phyloP scores from a whole-genome alignment of 2,888 invertebrate species.

The Nudaria mundana region DNA sequence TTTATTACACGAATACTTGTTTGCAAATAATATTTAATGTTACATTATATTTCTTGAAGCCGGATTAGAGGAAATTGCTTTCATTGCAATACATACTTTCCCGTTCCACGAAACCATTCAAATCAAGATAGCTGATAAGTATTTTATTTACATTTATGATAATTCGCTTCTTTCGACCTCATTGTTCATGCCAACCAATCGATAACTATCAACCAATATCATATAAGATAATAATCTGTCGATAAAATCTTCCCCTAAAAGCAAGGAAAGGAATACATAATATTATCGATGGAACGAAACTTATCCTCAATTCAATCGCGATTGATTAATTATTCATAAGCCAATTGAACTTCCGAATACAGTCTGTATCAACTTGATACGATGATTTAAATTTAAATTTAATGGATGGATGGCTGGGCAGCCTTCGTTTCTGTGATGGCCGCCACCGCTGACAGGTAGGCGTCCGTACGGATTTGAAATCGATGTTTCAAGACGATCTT shows the following conservation, averaged over 20 bases:
- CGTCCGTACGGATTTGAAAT: slow-evolving; percentile 31
- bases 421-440: slow-evolving; percentile 15
- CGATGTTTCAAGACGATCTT: slow-evolving; percentile 21
- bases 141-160: slow-evolving; percentile 7
- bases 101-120: background rate
- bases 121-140: background rate
- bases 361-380: slow-evolving; percentile 8
- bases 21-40: too few species aligned
- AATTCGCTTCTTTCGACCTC: slow-evolving; percentile 2
- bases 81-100: background rate
- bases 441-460: slow-evolving; percentile 9
- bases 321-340: slow-evolving; percentile 18
- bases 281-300: slow-evolving; percentile 2
- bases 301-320: background rate
- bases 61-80: background rate
- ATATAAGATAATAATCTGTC: slow-evolving; percentile 4
- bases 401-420: slow-evolving; percentile 18
- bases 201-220: slow-evolving; percentile 5
- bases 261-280: background rate
- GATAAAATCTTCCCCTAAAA: slow-evolving; percentile 6
- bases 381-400: slow-evolving; percentile 27
- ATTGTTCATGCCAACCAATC: background rate
- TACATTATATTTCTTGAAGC: too few species aligned
- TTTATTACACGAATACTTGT: too few species aligned
- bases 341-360: slow-evolving; percentile 15